phyloP scores from a whole-genome alignment of 2,113 vertebrate genomes.

The Beaufortia kweichowensis region DNA sequence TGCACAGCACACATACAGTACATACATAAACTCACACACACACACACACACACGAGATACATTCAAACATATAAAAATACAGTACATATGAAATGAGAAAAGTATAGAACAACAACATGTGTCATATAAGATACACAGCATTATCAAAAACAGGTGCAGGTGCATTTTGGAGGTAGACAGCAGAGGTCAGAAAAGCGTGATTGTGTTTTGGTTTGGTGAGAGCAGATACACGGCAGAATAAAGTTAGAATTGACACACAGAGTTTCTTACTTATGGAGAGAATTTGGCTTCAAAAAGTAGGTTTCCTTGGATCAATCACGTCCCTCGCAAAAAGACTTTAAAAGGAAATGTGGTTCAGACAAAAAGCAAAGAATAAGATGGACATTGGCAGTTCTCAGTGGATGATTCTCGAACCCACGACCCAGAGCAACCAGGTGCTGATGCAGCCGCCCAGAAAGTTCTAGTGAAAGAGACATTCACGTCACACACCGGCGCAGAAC shows the following conservation, averaged over 20 bases:
- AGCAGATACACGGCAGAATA: conserved; percentile 53
- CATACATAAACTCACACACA: neutral
- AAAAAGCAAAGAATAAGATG: conserved; percentile 76
- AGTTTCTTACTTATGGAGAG: conserved; percentile 51
- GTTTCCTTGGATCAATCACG: conserved; percentile 26
- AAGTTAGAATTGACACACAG: conserved; percentile 42
- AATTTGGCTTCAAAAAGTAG: conserved; percentile 44
- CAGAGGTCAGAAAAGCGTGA: conserved; percentile 65
- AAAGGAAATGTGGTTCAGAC: conserved; percentile 63
- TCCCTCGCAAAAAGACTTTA: conserved; percentile 39
- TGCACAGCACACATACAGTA: too few species aligned
- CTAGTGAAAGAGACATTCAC: conserved; percentile 57
- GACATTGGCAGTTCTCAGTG: conserved; percentile 74
- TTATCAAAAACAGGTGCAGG: conserved; percentile 65
- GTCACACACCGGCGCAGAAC: neutral
- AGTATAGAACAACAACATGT: conserved; percentile 61
- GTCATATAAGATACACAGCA: conserved; percentile 49
- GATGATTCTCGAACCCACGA: conserved; percentile 79
- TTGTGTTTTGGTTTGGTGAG: conserved; percentile 64
- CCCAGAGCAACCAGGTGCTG: conserved; percentile 77
- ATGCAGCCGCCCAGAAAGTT: conserved; percentile 80
- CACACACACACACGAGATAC: conserved; percentile 22
- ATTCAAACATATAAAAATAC: conserved; percentile 36
- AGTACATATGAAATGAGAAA: conserved; percentile 68
- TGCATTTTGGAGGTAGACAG: conserved; percentile 76